Evolutionary conservation across 92 coral and sea anemone species (phyloP).

Genomic region (Nematostella vectensis): DNA sequence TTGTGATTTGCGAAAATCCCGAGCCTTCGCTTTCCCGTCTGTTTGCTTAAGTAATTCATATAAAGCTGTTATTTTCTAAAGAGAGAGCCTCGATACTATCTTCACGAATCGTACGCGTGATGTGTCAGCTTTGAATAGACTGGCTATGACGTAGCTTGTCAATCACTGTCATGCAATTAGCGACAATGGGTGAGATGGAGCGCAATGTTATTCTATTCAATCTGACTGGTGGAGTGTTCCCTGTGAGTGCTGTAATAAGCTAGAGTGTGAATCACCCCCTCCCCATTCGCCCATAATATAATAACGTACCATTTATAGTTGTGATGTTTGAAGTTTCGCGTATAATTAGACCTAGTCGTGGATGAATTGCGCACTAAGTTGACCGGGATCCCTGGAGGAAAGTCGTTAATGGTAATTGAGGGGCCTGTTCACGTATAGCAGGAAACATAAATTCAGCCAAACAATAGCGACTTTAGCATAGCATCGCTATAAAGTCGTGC

Average conservation of each 20-base stretch:
- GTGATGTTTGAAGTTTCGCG: slow-evolving; percentile 58
- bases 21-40: too few species aligned
- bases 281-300: slow-evolving; percentile 57
- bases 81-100: slow-evolving; percentile 23
- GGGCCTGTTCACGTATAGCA: slow-evolving; percentile 89
- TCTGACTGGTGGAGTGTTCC: slow-evolving; percentile 30
- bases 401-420: slow-evolving; percentile 94
- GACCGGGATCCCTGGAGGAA: slow-evolving; percentile 81
- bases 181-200: slow-evolving; percentile 67
- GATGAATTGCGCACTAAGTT: slow-evolving; percentile 87
- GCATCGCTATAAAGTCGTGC: slow-evolving; percentile 71
- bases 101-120: slow-evolving; percentile 37
- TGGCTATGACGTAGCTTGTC: slow-evolving; percentile 26
- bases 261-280: slow-evolving; percentile 62
- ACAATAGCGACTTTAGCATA: slow-evolving; percentile 82
- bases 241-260: slow-evolving; percentile 61
- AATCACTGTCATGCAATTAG: slow-evolving; percentile 33
- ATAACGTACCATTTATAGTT: slow-evolving; percentile 81
- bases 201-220: slow-evolving; percentile 33
- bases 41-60: too few species aligned
- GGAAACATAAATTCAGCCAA: slow-evolving; percentile 88
- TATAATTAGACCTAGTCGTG: slow-evolving; percentile 87
- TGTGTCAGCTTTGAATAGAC: slow-evolving; percentile 27
- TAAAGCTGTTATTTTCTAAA: background rate
- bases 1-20: too few species aligned